Base-by-base conservation (phyloP, 2,797 vertebrate genomes). In the Sebastes oblongus region DNA sequence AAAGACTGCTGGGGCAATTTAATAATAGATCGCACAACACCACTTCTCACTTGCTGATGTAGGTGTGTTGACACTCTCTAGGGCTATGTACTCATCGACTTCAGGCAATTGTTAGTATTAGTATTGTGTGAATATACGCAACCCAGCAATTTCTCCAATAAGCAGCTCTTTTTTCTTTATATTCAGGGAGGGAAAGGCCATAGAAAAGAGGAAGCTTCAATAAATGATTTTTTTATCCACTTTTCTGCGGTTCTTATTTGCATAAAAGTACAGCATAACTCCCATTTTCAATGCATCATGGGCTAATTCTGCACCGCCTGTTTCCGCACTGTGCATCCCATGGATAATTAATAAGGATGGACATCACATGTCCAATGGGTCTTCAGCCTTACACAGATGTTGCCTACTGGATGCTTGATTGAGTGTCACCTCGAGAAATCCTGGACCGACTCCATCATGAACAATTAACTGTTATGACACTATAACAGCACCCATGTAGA, bases 1-100 rank as follows among this genome's bases (percentile, higher is more conserved):
- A 1, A n/a, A 29, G 11, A 58, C 18, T 4, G 22, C 34, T 12
- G 50, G 27, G 46, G 24, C 2, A 3, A 56, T 36, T 46, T 16
- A 77, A 73, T 59, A 66, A 46, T 24, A 59, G n/a, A n/a, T 65
- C 54, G 36, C 59, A 71, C 18, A 29, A 58, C 39, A 25, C 55
- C 20, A 22, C 39, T 62, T 78, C 72, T 75, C 75, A 66, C 67
- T 39, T 61, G 58, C 80, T 60, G 16, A 34, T 58, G 68, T 76
- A 75, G 75, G 52, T 20, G 62, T 75, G 39, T 42, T 58, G 54
- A 55, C 68, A 72, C 58, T 52, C 58, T 52, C 0, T 1, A 29
- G 8, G 18, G n/a, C 20, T 30, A 6, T 42, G 42, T 65, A 27
- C 56, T 56, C 5, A n/a, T 39, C 18, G 6, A 27, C 30, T 56